A percentile compares a stretch with the other conserved stretches of the same genome.
These are phyloP conservation scores for Coenobita brevimanus DNA, from an alignment of 1,140 invertebrate genomes.

Conservation along the genomic window DNA sequence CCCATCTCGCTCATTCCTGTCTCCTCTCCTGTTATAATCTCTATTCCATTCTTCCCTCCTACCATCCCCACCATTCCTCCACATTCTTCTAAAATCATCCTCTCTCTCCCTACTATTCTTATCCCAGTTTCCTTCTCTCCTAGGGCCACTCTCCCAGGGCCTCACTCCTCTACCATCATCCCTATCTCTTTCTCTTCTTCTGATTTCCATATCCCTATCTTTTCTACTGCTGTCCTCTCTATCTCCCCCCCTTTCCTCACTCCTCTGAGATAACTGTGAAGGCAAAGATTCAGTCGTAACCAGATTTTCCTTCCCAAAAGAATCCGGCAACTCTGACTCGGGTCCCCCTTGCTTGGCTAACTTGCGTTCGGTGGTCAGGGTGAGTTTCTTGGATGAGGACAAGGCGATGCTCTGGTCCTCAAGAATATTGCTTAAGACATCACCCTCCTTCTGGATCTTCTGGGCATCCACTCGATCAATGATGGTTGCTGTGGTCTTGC, in stretches of 20 bases:
- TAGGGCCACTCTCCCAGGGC: too few relatives aligned
- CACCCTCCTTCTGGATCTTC: constrained; percentile 2
- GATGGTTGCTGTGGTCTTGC: background rate
- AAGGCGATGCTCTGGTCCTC: constrained; percentile 46
- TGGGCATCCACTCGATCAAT: constrained; percentile 21
- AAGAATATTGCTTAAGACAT: constrained; percentile 45
- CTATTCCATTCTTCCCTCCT: background rate
- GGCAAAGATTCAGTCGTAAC: constrained; percentile 36
- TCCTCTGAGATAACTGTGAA: constrained; percentile 13
- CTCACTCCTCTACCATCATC: too few relatives aligned
- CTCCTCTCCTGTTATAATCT: background rate
- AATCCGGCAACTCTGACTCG: background rate
- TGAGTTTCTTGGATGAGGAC: constrained; percentile 34
- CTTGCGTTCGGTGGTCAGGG: constrained; percentile 37
- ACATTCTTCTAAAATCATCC: too few relatives aligned
- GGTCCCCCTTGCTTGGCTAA: constrained; percentile 14
- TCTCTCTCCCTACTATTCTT: too few relatives aligned
- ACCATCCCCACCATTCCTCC: background rate
- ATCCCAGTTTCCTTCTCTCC: too few relatives aligned
- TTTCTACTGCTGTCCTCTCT: background rate
- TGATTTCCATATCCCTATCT: background rate
- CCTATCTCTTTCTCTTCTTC: too few relatives aligned
- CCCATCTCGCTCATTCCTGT: background rate
- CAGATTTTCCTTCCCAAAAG: constrained; percentile 9
- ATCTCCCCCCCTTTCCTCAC: background rate